Base-by-base conservation (phyloP, 2,888 invertebrate species). In the Thalpophila matura region DNA sequence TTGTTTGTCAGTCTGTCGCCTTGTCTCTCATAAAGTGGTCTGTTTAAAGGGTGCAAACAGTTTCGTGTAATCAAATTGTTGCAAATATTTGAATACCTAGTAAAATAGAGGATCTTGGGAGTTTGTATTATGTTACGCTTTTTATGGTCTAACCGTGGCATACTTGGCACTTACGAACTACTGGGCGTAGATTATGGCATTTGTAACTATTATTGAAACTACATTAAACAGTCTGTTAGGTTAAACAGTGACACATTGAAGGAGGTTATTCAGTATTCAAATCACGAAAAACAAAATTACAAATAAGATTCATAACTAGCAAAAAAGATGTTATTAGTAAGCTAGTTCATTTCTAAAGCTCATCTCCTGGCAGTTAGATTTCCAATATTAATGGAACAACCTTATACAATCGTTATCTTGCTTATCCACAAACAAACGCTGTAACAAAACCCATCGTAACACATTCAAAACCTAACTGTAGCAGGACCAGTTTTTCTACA, bases 1-100 rank as follows among this genome's bases (percentile, higher is more conserved):
- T 59, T 64, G 70, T 78, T 55, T 65, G 75, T 78, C 47, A 51
- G 64, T 69, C 61, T 74, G 55, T 62, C 58, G 38, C 54, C 40
- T 50, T 53, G 46, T 58, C 56, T 40, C 56, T 49, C 56, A 51
- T 78, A 77, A 77, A 74, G 12, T 61, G 68, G 45, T 18, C 45
- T 22, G 43, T 71, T 71, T 74, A 69, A 71, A 61, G 51, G 56
- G 35, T 40, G 43, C 58, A 29, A 61, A 69, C 70, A 45, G 69
- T 49, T 45, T 40, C 40, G n/a, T 68, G 59, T 74, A 69, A 74
- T 55, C 61, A 73, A 56, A 54, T 77, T 59, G 45, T 56, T 47
- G 35, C 40, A 54, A 54, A 51, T 57, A 55, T 54, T 75, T 43
- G 58, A 50, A 27, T 58, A 46, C 51, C 18, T 68, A 55, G 46